A percentile compares a stretch with the other conserved stretches of the same genome.
Evolutionary conservation across 2,797 vertebrate genomes (phyloP).

Genomic region (Nannoperca obscura): DNA sequence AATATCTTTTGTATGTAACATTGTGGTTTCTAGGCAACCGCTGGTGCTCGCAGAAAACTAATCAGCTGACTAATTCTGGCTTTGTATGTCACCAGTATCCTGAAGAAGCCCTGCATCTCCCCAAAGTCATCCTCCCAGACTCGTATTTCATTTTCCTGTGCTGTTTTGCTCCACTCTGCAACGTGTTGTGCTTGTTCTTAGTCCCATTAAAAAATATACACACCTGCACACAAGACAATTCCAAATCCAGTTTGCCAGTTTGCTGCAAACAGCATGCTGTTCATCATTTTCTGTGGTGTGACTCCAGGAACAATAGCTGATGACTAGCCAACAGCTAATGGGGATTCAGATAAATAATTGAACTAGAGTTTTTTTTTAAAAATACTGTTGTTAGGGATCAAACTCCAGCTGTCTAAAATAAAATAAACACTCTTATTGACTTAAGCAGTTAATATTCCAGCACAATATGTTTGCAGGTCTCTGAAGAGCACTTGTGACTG

Average conservation of each 20-base stretch:
- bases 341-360: slow-evolving; percentile 60
- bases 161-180: slow-evolving; percentile 25
- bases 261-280: slow-evolving; percentile 31
- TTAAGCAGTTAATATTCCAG: slow-evolving; percentile 58
- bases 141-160: not conserved
- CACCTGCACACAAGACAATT: slow-evolving; percentile 50
- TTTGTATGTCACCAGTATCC: slow-evolving; percentile 40
- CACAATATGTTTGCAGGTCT: slow-evolving; percentile 58
- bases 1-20: slow-evolving; percentile 22
- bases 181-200: slow-evolving; percentile 20
- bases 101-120: slow-evolving; percentile 41
- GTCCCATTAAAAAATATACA: slow-evolving; percentile 27
- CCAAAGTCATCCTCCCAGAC: slow-evolving; percentile 9
- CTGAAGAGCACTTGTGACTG: slow-evolving; percentile 50
- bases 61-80: slow-evolving; percentile 46
- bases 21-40: slow-evolving; percentile 36
- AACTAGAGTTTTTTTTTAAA: slow-evolving; percentile 51
- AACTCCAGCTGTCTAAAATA: slow-evolving; percentile 52
- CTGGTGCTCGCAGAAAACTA: slow-evolving; percentile 20
- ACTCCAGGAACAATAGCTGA: slow-evolving; percentile 50
- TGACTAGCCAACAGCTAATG: slow-evolving; percentile 53
- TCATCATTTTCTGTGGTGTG: slow-evolving; percentile 43
- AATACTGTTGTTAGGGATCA: slow-evolving; percentile 54
- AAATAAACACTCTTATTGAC: slow-evolving; percentile 45
- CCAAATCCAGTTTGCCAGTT: slow-evolving; percentile 26